These are phyloP conservation scores for Brachynemurus nebulosus DNA, from an alignment of 2,888 invertebrate species.

Conservation along the genomic window DNA sequence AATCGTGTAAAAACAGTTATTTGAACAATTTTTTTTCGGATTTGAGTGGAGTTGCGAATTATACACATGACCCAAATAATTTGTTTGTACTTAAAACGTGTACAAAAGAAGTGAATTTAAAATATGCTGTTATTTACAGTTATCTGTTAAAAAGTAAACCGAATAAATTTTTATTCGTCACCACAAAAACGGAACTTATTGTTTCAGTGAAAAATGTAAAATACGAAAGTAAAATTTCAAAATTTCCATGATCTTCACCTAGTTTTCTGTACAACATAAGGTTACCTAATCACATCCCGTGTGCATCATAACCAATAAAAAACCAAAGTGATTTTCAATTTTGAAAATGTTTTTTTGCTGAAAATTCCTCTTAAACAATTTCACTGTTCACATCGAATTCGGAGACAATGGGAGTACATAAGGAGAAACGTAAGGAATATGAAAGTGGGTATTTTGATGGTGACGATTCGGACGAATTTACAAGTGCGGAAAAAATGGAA, in stretches of 20 bases:
- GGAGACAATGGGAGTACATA: constrained; percentile 9
- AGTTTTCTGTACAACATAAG: too few relatives aligned
- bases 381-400: too few relatives aligned
- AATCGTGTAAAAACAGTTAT: too few relatives aligned
- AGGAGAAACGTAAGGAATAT: constrained; percentile 9
- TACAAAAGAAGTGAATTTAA: background rate
- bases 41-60: constrained; percentile 6
- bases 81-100: constrained; percentile 3
- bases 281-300: too few relatives aligned
- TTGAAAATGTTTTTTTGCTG: constrained; percentile 1
- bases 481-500: background rate
- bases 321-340: background rate
- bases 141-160: background rate
- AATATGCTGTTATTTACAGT: background rate
- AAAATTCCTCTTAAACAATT: background rate
- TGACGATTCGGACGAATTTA: background rate
- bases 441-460: constrained; percentile 11
- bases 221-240: constrained; percentile 3
- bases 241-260: constrained; percentile 5
- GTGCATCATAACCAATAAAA: too few relatives aligned
- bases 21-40: too few relatives aligned
- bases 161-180: background rate
- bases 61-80: constrained; percentile 4
- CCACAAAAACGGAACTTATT: background rate
- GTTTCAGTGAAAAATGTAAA: background rate